phyloP scores from a whole-genome alignment of 2,888 invertebrate genomes.

The Operophtera brumata region DNA sequence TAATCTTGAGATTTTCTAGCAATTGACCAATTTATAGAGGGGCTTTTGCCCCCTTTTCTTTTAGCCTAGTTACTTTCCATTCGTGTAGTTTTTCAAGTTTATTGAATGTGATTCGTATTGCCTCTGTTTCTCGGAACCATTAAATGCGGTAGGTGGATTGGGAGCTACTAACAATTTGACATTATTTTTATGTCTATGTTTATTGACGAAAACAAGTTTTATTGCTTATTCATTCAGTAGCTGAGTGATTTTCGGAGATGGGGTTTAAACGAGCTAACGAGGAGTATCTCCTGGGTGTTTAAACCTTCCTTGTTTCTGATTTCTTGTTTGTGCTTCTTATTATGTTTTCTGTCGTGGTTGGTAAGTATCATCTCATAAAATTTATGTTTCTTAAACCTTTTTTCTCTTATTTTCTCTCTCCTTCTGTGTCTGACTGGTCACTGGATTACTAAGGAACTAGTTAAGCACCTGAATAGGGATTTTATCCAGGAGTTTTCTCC shows the following conservation, averaged over 20 bases:
- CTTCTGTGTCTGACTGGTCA: too few species aligned
- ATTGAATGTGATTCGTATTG: neutral
- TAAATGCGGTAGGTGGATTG: conserved; percentile 59
- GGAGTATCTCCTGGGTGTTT: conserved; percentile 3
- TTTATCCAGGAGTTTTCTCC: too few species aligned
- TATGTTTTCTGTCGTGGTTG: neutral
- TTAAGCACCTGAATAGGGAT: too few species aligned
- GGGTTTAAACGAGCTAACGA: conserved; percentile 22
- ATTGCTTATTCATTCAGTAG: conserved; percentile 28
- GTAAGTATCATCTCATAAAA: neutral
- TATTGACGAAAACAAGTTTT: conserved; percentile 39
- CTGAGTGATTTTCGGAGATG: conserved; percentile 29
- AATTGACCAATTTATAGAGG: neutral
- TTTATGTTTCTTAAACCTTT: neutral
- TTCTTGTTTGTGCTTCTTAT: neutral
- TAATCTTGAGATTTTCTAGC: too few species aligned
- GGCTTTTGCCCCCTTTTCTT: neutral
- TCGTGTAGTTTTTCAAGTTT: neutral
- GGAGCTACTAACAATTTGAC: conserved; percentile 52
- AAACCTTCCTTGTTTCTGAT: neutral
- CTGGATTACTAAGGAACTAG: too few species aligned
- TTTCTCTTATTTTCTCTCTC: neutral
- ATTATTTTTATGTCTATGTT: conserved; percentile 47
- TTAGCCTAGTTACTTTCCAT: neutral
- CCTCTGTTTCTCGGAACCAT: conserved; percentile 38